Conservation (phyloP, 2,797 vertebrate genomes). For the Malacoraja senta region DNA sequence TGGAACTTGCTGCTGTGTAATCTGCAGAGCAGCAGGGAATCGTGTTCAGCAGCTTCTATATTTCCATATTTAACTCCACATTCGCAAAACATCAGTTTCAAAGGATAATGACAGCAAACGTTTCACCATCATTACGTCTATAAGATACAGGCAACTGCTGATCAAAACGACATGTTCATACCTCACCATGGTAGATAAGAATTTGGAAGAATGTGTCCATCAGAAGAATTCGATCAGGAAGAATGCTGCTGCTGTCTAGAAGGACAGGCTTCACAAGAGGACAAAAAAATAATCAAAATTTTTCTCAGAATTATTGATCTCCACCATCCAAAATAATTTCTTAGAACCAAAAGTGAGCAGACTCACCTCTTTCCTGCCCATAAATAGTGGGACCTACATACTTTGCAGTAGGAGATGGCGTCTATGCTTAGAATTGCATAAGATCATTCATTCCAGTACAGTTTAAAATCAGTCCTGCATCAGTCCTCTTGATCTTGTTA, state of each 20-base stretch:
- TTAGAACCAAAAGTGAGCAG: background rate
- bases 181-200: conserved; percentile 95
- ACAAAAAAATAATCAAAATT: background rate
- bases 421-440: background rate
- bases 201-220: conserved; percentile 99
- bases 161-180: conserved; percentile 50
- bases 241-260: conserved; percentile 93
- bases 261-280: conserved; percentile 74
- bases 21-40: too few species aligned
- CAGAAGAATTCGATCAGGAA: conserved; percentile 88
- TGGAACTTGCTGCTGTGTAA: too few species aligned
- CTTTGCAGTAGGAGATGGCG: background rate
- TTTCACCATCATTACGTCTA: too few species aligned
- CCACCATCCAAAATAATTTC: background rate
- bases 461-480: background rate
- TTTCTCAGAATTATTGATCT: background rate
- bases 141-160: too few species aligned
- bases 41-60: too few species aligned
- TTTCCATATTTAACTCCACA: too few species aligned
- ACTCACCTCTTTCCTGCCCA: background rate
- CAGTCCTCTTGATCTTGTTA: background rate
- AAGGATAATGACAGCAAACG: too few species aligned
- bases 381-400: background rate
- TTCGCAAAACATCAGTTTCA: too few species aligned
- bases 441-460: background rate